phyloP scores from a whole-genome alignment of 2,113 vertebrate genomes.

The Plestiodon gilberti region DNA sequence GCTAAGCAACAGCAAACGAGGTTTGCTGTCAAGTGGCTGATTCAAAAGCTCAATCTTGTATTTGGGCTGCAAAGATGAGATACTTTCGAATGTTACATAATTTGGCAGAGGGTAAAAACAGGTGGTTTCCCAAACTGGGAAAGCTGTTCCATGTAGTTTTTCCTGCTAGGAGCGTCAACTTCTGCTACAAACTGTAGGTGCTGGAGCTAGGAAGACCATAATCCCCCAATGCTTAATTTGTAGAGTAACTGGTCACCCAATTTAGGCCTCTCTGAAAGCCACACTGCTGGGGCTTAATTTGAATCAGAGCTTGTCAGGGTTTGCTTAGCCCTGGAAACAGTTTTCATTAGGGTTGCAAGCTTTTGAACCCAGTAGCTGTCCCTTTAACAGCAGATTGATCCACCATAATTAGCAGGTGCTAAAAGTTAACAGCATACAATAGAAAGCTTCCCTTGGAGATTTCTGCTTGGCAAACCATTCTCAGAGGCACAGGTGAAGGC shows the following conservation, averaged over 20 bases:
- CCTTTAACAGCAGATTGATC: background rate
- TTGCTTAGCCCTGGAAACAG: background rate
- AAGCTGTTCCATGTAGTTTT: background rate
- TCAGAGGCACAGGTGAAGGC: background rate
- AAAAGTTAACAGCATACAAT: background rate
- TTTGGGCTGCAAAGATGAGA: slow-evolving; percentile 16
- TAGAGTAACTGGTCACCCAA: background rate
- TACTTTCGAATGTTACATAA: slow-evolving; percentile 16
- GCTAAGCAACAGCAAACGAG: slow-evolving; percentile 68
- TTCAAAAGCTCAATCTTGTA: slow-evolving; percentile 61
- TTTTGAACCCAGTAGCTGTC: background rate
- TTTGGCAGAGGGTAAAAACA: slow-evolving; percentile 15
- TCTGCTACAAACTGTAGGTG: background rate
- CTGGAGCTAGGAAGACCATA: background rate
- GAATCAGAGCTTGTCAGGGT: background rate
- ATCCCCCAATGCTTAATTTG: background rate
- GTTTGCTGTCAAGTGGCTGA: slow-evolving; percentile 66
- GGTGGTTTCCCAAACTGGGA: slow-evolving; percentile 2
- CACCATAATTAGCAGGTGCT: background rate
- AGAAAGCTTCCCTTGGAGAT: background rate
- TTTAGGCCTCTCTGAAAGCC: background rate
- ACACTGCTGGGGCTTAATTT: background rate
- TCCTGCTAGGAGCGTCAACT: background rate
- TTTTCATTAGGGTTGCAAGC: background rate
- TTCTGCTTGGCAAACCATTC: background rate